Evolutionary conservation across 2,113 vertebrate species (phyloP), one percentile per base, ranked within the genome.

Genomic region (Paramisgurnus dabryanus): DNA sequence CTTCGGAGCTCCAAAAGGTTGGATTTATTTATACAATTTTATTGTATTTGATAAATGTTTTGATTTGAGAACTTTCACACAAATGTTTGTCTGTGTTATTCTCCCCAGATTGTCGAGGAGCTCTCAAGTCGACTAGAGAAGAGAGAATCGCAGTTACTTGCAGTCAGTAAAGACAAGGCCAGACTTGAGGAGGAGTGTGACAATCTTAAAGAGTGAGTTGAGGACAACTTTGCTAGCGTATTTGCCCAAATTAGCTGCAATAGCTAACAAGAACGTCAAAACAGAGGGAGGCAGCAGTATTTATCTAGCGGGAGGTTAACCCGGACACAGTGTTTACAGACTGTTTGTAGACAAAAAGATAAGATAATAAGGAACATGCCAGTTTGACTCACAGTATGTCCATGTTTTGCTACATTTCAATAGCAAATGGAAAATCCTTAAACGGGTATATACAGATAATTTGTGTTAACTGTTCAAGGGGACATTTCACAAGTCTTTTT

Each of bases 201-300:
- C 91, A 99, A 99, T 87, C 93, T 99, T 3, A 96, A 95, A 94
- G 98, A 99, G 98, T 99, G 89, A 97, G 97, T 96, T 71, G 9
- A 41, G 27, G 43, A 66, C 41, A 8, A 6, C 45, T 12, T 12
- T 34, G 71, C 57, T 45, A 5, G 3, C 43, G 2, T 79, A 58
- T 49, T 69, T 53, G 18, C 40, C 41, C 43, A 43, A 34, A 22
- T 66, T 15, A 47, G 7, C 47, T 80, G 22, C 40, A 41, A 27
- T 80, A 4, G 60, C 27, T 64, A 34, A 57, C 11, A 73, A 49
- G 61, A 60, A 11, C 47, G 43, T 53, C 41, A 6, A 49, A 58
- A 45, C 64, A 43, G 58, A 7, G 17, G 34, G 47, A 72, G 18
- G 18, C 47, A 57, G 58, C 49, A 40, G 57, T 79, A 69, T 83